phyloP scores from a whole-genome alignment of 2,113 vertebrate species.

The Leptodactylus fuscus region DNA sequence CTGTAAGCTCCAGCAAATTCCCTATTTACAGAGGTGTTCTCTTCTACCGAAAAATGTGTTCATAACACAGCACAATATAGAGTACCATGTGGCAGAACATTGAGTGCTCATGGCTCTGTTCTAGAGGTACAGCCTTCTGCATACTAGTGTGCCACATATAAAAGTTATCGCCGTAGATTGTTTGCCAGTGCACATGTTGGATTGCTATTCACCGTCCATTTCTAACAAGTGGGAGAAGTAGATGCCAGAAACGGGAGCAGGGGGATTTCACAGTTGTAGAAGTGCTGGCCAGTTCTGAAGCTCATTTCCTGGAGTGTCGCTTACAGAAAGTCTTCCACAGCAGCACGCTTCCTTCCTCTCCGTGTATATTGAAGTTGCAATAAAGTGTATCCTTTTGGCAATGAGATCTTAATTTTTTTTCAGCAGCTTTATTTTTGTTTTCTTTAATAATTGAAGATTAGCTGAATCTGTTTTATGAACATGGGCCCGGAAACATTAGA shows the following conservation, averaged over 20 bases:
- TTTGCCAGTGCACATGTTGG: conserved; percentile 1
- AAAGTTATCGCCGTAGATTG: not conserved
- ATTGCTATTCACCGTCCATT: conserved; percentile 27
- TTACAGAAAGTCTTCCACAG: conserved; percentile 50
- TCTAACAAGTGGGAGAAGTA: conserved; percentile 8
- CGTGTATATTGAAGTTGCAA: conserved; percentile 36
- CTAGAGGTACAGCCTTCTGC: not conserved
- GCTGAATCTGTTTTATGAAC: conserved; percentile 23
- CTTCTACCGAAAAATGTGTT: not conserved
- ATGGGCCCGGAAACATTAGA: conserved; percentile 29
- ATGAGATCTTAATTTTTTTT: conserved; percentile 40
- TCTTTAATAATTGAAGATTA: conserved; percentile 52
- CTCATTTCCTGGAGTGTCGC: conserved; percentile 55
- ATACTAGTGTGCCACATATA: too few species aligned
- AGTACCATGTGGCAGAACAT: not conserved
- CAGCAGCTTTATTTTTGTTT: conserved; percentile 43
- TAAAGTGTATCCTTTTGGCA: conserved; percentile 55
- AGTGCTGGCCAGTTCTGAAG: conserved; percentile 51
- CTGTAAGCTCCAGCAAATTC: too few species aligned
- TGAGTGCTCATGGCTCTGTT: not conserved
- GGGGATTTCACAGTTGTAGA: conserved; percentile 46
- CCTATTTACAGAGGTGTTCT: too few species aligned
- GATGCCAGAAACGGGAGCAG: conserved; percentile 53
- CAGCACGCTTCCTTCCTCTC: conserved; percentile 40
- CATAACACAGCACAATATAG: not conserved